These are phyloP conservation scores for Aporrectodea caliginosa DNA, from an alignment of 1,140 invertebrate genomes.

Conservation along the genomic window DNA sequence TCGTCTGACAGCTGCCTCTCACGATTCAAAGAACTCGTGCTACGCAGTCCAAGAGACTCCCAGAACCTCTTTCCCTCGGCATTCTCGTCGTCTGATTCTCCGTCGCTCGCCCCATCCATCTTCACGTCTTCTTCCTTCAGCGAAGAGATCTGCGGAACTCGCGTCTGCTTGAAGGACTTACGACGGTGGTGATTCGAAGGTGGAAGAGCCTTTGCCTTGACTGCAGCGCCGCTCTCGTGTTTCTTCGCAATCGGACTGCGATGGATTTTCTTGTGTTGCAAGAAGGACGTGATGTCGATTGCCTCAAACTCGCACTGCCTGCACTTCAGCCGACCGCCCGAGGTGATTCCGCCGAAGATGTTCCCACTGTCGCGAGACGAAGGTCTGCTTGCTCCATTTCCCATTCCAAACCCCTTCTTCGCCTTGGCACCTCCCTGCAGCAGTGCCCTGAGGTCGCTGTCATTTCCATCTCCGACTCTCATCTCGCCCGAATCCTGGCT, in stretches of 20 bases:
- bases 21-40: background rate
- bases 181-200: background rate
- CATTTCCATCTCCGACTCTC: background rate
- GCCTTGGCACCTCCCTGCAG: background rate
- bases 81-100: constrained; percentile 1
- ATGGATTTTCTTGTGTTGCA: constrained; percentile 46
- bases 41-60: background rate
- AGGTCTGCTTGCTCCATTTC: background rate
- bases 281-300: constrained; percentile 43
- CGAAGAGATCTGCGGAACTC: background rate
- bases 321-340: constrained; percentile 38
- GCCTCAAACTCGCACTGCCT: constrained; percentile 45
- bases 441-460: background rate
- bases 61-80: background rate
- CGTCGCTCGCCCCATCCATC: background rate
- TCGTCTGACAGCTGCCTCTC: background rate
- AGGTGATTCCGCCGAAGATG: background rate
- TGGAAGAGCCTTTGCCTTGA: background rate
- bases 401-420: too few relatives aligned
- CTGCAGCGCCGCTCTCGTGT: background rate
- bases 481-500: background rate
- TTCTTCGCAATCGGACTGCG: background rate
- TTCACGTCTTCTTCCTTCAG: background rate
- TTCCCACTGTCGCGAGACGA: background rate
- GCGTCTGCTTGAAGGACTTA: background rate